These are phyloP conservation scores for Ictalurus furcatus DNA, from an alignment of 2,113 vertebrate species.

Conservation along the genomic window DNA sequence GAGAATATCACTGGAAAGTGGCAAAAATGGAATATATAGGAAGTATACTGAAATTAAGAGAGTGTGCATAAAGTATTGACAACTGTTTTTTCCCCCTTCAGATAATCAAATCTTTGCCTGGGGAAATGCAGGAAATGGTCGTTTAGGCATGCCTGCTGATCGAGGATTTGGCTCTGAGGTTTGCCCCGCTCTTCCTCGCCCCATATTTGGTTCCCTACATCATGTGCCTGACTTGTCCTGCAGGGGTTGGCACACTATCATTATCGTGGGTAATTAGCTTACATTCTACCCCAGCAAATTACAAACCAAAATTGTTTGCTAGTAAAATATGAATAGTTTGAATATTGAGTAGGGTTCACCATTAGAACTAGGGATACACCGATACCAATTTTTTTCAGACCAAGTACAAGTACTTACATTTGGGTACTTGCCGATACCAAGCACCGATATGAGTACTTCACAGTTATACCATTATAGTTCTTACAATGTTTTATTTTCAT, in stretches of 20 bases:
- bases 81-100: conserved; percentile 55
- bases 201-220: conserved; percentile 97
- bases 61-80: background rate
- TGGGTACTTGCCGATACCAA: too few relatives aligned
- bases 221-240: conserved; percentile 94
- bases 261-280: conserved; percentile 85
- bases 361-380: background rate
- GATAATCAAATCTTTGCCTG: conserved; percentile 99
- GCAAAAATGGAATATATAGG: background rate
- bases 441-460: too few relatives aligned
- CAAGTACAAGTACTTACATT: too few relatives aligned
- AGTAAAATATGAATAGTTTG: background rate
- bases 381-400: too few relatives aligned
- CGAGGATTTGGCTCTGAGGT: conserved; percentile 92
- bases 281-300: background rate
- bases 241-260: conserved; percentile 96
- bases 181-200: conserved; percentile 92
- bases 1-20: background rate
- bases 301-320: background rate
- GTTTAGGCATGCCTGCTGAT: conserved; percentile 93
- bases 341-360: background rate
- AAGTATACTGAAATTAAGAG: background rate
- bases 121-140: conserved; percentile 96
- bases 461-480: too few relatives aligned
- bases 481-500: too few relatives aligned